Evolutionary conservation across 2,113 vertebrate genomes (phyloP), one percentile per base, ranked within the genome.

Genomic region (Lucifuga dentata): DNA sequence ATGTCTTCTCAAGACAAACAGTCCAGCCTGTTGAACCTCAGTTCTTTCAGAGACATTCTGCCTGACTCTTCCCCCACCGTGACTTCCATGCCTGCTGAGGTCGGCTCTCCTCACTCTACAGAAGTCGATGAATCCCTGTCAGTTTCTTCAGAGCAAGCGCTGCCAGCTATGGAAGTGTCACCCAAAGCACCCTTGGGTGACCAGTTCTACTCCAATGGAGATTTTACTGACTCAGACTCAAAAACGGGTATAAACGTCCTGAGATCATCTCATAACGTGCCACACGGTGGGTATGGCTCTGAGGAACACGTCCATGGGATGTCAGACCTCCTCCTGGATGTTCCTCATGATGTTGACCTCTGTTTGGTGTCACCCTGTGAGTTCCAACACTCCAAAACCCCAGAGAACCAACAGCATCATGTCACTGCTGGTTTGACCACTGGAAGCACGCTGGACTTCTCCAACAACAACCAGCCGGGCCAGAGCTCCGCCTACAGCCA

Each of bases 321-420:
- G 57, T 65, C 85, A 4, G 88, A 19, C 13, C 51, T 89, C 0
- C 73, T 70, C n/a, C 81, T 51, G 0, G 93, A 93, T 3, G 29
- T 87, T 12, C 95, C 94, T 0, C 96, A 98, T 0, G 95, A 97
- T 0, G 97, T 99, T 1, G 97, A 98, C 49, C 89, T 99, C 24
- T 99, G 97, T 67, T 83, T 99, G 49, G 97, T 99, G 49, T 96
- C 96, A 0, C 96, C 97, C 0, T 98, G 97, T 2, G 97, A 98
- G 89, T 98, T 98, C 15, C 93, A 96, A 70, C 97, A 99, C 51
- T 92, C 93, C 39, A 95, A 92, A 69, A 86, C 91, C 0, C 56
- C 82, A 1, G 91, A 89, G 38, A 90, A 44, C 57, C 80, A 67
- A 13, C 81, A 81, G 16, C 83, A 73, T 2, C 84, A 88, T 0